phyloP scores from a whole-genome alignment of 2,888 invertebrate genomes.

The Tineola bisselliella region DNA sequence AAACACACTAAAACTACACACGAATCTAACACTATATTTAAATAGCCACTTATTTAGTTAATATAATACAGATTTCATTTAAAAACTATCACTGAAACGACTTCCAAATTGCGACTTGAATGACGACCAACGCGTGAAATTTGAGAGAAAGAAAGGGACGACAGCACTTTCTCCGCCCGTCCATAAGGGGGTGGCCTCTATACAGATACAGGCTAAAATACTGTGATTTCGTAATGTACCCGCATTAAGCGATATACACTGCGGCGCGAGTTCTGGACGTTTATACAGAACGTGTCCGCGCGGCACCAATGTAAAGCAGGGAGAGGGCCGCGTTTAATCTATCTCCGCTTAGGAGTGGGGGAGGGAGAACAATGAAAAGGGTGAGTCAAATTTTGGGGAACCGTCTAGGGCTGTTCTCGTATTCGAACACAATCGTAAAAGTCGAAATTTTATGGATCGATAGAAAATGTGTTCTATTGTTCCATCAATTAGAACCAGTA shows the following conservation, averaged over 20 bases:
- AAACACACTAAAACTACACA: not conserved
- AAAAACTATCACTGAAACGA: constrained; percentile 24
- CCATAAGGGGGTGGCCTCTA: not conserved
- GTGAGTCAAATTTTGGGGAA: constrained; percentile 3
- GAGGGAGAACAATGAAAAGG: not conserved
- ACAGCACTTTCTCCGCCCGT: constrained; percentile 23
- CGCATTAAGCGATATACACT: constrained; percentile 9
- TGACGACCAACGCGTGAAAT: not conserved
- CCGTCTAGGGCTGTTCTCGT: not conserved
- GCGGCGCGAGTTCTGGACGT: not conserved
- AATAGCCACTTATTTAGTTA: constrained; percentile 31
- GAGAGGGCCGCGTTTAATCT: not conserved
- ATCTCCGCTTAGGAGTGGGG: not conserved
- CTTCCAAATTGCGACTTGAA: constrained; percentile 21
- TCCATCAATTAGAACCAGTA: not conserved
- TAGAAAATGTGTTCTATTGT: not conserved
- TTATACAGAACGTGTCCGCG: not conserved
- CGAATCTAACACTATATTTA: constrained; percentile 33
- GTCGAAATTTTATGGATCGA: not conserved
- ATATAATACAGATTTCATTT: not conserved
- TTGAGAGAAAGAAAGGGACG: constrained; percentile 41
- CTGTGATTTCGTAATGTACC: not conserved
- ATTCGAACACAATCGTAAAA: not conserved
- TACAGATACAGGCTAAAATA: not conserved
- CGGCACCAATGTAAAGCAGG: not conserved